Evolutionary conservation across 37 sponge, comb jelly and placozoan species (phyloP), one percentile per base, ranked within the genome.

Genomic region (Halisarca cf. caerulea): DNA sequence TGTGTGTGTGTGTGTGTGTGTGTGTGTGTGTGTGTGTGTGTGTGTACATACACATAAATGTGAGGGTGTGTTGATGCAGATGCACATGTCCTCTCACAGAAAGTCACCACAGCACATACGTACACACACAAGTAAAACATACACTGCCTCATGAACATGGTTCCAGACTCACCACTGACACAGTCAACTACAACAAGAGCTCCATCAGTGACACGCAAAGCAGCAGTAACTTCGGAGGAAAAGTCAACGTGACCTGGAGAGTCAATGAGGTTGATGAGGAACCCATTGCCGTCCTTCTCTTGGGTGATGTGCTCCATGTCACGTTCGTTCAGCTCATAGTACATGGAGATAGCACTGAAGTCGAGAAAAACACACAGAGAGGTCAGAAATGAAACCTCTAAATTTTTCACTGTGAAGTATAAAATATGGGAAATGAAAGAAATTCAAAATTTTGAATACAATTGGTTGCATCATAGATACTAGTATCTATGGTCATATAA

Each of bases 191-290:
- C 97, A 7, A 99, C 99, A 39, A 99, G 90, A 24, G 99, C 99
- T 61, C 99, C 99, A 66, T 99, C 99, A 59, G 99, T 99, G 14
- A 96, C 97, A 43, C 99, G 90, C 2, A 99, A 94, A 35, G 99
- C 97, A 77, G 99, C 99, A 20, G 99, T 99, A 40, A 99, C 99
- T 51, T 99, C 99, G 17, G 91, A 86, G 69, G 97, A 94, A 80
- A 99, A 96, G 84, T 99, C 99, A 0, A 99, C 99, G 73, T 99
- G 97, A 24, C 97, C 99, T 39, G 99, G 99, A 47, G 97, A 97
- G 73, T 99, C 99, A 51, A 99, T 99, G 62, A 99, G 91, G 80
- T 99, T 99, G 90, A 99, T 97, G 57, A 99, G 94, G 64, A 99
- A 99, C 20, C 97, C 99, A 58, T 94, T 96, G 36, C 96, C 95